A percentile compares a stretch with the other conserved stretches of the same genome.
These are phyloP conservation scores for Callosobruchus maculatus DNA, from an alignment of 2,888 invertebrate genomes.

Conservation along the genomic window DNA sequence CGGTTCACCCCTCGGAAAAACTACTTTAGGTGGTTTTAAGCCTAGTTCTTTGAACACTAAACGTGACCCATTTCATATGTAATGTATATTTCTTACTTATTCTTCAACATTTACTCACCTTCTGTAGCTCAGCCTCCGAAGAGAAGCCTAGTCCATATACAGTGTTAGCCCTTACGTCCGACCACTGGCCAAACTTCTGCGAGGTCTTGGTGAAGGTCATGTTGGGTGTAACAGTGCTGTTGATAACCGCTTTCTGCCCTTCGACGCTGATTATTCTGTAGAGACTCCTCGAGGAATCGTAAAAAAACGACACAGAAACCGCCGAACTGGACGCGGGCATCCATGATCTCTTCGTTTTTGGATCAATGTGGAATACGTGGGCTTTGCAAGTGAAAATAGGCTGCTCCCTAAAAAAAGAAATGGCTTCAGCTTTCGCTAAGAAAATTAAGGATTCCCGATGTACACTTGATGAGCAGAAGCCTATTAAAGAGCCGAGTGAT, in stretches of 20 bases:
- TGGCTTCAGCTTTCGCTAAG: background rate
- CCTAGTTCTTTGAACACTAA: too few species aligned
- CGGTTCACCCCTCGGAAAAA: too few species aligned
- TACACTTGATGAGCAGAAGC: background rate
- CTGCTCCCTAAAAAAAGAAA: constrained; percentile 72
- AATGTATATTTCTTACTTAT: too few species aligned
- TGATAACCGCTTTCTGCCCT: constrained; percentile 95
- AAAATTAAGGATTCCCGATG: background rate
- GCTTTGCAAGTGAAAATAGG: constrained; percentile 98
- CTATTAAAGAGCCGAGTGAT: background rate
- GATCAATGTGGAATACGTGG: constrained; percentile 99
- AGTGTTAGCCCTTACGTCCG: constrained; percentile 93
- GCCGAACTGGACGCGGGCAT: constrained; percentile 93
- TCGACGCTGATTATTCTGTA: constrained; percentile 98
- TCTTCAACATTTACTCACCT: too few species aligned
- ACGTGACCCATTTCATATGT: too few species aligned
- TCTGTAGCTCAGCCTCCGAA: constrained; percentile 90
- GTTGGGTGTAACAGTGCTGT: constrained; percentile 94
- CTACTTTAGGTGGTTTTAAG: too few species aligned
- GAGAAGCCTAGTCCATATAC: constrained; percentile 96
- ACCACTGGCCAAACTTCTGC: constrained; percentile 99
- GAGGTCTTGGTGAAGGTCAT: constrained; percentile 99
- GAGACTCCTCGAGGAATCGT: constrained; percentile 89
- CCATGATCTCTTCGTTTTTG: constrained; percentile 97
- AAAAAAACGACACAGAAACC: constrained; percentile 95